phyloP scores from a whole-genome alignment of 1,140 invertebrate genomes.

The Plodia interpunctella region DNA sequence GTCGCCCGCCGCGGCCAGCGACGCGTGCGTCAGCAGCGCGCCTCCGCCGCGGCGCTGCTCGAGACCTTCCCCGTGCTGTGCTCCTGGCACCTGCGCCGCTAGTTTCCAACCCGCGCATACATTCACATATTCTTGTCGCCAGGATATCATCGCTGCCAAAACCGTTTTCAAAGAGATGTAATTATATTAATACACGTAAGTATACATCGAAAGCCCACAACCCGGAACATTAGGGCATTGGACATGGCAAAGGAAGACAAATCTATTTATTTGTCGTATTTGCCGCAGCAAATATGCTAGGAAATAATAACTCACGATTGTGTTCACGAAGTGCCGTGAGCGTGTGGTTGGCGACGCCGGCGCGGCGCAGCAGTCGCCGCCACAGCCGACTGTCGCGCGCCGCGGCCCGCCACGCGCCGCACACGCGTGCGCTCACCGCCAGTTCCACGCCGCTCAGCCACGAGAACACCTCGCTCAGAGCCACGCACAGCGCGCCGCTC shows the following conservation, averaged over 20 bases:
- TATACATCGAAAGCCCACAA: no score
- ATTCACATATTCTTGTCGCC: conserved; percentile 11
- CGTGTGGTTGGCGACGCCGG: background rate
- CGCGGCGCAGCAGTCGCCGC: conserved; percentile 1
- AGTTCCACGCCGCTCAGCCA: conserved; percentile 20
- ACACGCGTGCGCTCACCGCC: conserved; percentile 21
- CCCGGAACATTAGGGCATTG: no score
- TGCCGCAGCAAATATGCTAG: background rate
- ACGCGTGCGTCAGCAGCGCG: conserved; percentile 12
- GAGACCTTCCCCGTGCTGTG: no score
- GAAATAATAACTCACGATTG: background rate
- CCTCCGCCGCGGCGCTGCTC: background rate
- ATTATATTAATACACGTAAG: no score
- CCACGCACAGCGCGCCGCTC: conserved; percentile 11
- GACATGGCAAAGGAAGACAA: no score
- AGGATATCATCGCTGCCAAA: background rate
- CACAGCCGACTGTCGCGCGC: conserved; percentile 9
- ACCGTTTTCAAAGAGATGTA: no score
- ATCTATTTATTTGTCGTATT: no score
- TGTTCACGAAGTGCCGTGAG: background rate
- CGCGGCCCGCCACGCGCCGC: conserved; percentile 18
- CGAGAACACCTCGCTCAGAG: conserved; percentile 21
- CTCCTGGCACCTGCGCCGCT: conserved; percentile 9
- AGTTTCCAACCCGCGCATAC: conserved; percentile 1
- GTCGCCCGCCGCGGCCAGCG: conserved; percentile 10